Evolutionary conservation across 2,797 vertebrate genomes (phyloP), one percentile per base, ranked within the genome.

Genomic region (Cossypha heuglini): DNA sequence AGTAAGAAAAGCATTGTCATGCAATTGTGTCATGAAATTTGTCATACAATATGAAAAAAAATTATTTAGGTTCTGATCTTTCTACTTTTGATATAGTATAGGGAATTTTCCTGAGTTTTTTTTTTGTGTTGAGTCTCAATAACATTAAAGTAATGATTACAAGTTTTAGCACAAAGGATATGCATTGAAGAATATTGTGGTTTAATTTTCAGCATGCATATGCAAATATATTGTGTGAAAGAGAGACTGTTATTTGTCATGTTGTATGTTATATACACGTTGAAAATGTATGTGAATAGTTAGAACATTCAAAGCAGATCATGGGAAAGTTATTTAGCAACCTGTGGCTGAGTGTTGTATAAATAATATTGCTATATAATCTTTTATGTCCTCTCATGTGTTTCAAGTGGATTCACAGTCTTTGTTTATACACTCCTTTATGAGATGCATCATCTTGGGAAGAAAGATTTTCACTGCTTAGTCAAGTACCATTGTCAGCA

Each of bases 391-490:
- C 38, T 88, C 62, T 63, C 4, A 10, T 11, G 10, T 43, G 10
- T 88, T 48, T 90, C 54, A 88, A 96, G 77, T 31, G 24, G 24
- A 54, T 78, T 31, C 22, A 77, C 1, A 1, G 22, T 31, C 29
- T 84, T 87, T 89, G 49, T 90, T 92, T 82, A 25, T 38, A 11
- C 14, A 9, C 15, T 79, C 1, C 25, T 73, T 31, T 80, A 72
- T 3, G 33, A 76, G 51, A 84, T 57, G 16, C 11, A 54, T 28
- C 10, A 31, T 62, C 49, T 64, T 78, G 49, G 10, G 69, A 95
- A 93, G 61, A 57, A 82, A 51, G 38, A 54, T 73, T 93, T 81
- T 92, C 29, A 31, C 13, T 73, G 40, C 40, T 86, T 74, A 88
- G 13, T 48, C 58, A 90, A 92, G 66, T 72, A 43, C 25, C 10